Evolutionary conservation across 2,113 vertebrate genomes (phyloP).

Genomic region (Stigmatopora nigra): DNA sequence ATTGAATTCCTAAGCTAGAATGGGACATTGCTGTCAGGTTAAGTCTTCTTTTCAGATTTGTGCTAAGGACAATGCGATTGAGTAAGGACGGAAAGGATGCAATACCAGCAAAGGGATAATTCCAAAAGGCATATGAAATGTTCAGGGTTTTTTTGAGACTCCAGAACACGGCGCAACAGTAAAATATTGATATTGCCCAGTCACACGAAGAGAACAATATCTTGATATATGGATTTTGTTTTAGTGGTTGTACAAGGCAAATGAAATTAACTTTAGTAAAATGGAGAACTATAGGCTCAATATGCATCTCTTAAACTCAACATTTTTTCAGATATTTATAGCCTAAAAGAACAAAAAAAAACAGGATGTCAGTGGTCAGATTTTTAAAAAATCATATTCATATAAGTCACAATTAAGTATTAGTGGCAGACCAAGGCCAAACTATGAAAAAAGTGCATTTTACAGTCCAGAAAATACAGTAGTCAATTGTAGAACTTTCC

Average conservation of each 20-base stretch:
- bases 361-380: too few species aligned
- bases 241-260: conserved; percentile 35
- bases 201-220: conserved; percentile 30
- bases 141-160: conserved; percentile 45
- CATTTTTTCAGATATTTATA: too few species aligned
- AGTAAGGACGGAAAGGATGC: background rate
- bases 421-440: too few species aligned
- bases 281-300: too few species aligned
- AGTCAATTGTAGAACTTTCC: background rate
- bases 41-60: conserved; percentile 16
- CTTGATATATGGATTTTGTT: conserved; percentile 57
- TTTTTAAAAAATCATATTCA: too few species aligned
- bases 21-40: conserved; percentile 5
- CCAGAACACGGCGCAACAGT: conserved; percentile 29
- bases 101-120: conserved; percentile 16
- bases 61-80: conserved; percentile 8
- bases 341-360: too few species aligned
- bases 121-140: conserved; percentile 36
- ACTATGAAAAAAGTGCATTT: too few species aligned
- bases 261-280: background rate
- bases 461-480: background rate
- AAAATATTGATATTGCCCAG: conserved; percentile 43
- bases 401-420: too few species aligned
- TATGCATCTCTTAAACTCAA: too few species aligned
- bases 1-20: conserved; percentile 8